These are phyloP conservation scores for Corythaeola cristata DNA, from an alignment of 2,113 vertebrate genomes.

Conservation along the genomic window DNA sequence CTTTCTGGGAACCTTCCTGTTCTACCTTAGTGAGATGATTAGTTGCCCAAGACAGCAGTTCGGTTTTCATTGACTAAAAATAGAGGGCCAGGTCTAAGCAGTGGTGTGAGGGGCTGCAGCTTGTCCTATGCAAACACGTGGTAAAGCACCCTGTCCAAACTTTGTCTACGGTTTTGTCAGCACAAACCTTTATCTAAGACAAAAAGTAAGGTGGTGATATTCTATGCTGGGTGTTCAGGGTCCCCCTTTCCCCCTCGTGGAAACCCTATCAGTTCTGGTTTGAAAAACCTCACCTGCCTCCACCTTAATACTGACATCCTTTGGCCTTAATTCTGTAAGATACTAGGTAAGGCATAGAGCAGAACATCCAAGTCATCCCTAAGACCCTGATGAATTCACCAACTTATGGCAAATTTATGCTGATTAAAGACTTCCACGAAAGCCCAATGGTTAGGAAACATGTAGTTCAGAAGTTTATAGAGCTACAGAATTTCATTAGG, in stretches of 20 bases:
- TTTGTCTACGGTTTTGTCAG: neutral
- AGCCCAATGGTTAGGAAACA: neutral
- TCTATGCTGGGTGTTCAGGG: neutral
- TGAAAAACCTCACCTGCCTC: neutral
- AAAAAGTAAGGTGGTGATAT: neutral
- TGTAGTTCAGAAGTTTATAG: neutral
- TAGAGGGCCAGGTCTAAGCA: neutral
- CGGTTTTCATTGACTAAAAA: neutral
- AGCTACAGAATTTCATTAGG: neutral
- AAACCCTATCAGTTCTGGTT: neutral
- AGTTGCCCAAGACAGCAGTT: neutral
- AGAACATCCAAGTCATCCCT: neutral
- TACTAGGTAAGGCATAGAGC: neutral
- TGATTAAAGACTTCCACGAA: neutral
- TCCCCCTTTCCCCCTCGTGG: neutral
- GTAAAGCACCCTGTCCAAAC: fast-evolving
- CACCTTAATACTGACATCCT: neutral
- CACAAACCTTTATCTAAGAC: neutral
- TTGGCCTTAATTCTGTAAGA: neutral
- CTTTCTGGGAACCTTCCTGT: too few relatives aligned
- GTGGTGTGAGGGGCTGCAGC: neutral
- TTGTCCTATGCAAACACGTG: neutral
- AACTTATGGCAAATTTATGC: neutral
- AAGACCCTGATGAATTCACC: neutral
- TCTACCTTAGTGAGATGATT: neutral